phyloP scores from a whole-genome alignment of 2,113 vertebrate genomes.

The Pithys albifrons region DNA sequence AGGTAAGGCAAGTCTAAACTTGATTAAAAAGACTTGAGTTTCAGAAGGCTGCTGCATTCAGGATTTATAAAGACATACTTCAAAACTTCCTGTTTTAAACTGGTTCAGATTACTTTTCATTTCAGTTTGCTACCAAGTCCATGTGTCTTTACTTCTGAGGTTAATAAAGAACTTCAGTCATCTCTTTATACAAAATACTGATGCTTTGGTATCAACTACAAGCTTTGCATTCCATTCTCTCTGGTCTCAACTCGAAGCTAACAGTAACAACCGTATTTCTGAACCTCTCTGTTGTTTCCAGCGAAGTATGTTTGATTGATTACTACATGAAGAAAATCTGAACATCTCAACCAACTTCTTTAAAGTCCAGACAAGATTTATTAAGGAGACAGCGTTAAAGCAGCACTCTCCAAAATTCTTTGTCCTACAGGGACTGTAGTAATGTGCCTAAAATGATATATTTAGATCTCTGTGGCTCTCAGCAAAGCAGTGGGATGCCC shows the following conservation, averaged over 20 bases:
- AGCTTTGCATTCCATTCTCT: neutral
- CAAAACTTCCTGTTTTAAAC: neutral
- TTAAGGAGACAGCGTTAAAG: neutral
- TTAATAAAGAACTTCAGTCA: neutral
- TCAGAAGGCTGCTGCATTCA: neutral
- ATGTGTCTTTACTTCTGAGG: neutral
- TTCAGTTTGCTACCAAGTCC: neutral
- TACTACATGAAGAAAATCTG: neutral
- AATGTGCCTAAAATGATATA: fast-evolving
- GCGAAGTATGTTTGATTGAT: neutral
- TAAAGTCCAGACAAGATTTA: neutral
- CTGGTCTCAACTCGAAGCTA: neutral
- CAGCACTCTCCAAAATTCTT: neutral
- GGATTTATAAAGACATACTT: neutral
- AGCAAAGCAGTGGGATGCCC: neutral
- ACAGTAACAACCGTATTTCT: neutral
- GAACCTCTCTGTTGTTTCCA: neutral
- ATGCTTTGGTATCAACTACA: neutral
- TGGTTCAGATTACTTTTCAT: neutral
- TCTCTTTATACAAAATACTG: neutral
- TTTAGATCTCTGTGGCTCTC: neutral
- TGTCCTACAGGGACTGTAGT: neutral
- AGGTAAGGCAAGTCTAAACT: neutral
- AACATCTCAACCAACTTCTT: neutral
- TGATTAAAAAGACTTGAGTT: neutral